Evolutionary conservation across 2,888 invertebrate genomes (phyloP).

Genomic region (Tipula confusa): DNA sequence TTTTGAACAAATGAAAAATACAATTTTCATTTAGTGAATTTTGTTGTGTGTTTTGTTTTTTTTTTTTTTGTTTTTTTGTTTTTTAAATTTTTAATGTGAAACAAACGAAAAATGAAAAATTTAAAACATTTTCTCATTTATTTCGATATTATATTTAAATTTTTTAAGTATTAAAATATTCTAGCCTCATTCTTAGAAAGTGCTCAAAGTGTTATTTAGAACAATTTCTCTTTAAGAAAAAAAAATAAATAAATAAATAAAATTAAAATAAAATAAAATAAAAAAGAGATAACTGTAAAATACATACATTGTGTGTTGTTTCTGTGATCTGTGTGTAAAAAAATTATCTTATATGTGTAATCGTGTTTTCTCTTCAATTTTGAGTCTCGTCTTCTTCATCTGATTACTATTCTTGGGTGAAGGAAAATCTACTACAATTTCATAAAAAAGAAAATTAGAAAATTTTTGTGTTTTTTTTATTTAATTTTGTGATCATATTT

Average conservation of each 20-base stretch:
- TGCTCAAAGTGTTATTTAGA: conserved; percentile 36
- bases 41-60: too few relatives aligned
- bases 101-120: neutral
- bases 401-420: neutral
- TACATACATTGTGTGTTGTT: conserved; percentile 27
- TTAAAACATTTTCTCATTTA: neutral
- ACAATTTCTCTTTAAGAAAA: conserved; percentile 36
- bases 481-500: neutral
- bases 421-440: neutral
- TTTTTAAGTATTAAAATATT: conserved; percentile 31
- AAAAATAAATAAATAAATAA: too few relatives aligned
- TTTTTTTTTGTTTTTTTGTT: neutral
- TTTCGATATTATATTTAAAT: conserved; percentile 15
- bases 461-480: neutral
- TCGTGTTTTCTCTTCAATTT: conserved; percentile 30
- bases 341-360: conserved; percentile 27
- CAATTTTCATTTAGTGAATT: neutral
- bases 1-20: neutral
- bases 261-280: conserved; percentile 32
- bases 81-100: too few relatives aligned
- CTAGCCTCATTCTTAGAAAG: conserved; percentile 38
- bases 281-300: conserved; percentile 31
- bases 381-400: neutral
- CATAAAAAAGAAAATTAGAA: neutral
- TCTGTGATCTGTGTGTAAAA: conserved; percentile 1